Evolutionary conservation across 2,888 invertebrate genomes (phyloP).

Genomic region (Balanococcus diminutus): DNA sequence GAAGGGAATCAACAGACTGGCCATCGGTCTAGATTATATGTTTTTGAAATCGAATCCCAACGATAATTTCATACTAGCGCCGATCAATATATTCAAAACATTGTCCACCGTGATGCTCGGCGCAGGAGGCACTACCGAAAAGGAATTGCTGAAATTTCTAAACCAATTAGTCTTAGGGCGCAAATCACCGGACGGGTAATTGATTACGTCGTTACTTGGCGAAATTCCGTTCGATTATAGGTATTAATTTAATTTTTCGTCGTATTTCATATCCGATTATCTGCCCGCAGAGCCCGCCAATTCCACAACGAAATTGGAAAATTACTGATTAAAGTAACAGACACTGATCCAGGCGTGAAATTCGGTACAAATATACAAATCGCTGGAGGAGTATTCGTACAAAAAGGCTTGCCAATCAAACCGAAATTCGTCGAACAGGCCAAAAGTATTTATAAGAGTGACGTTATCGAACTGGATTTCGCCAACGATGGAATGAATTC

Average conservation of each 20-base stretch:
- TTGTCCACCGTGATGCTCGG: slow-evolving; percentile 54
- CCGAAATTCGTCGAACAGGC: slow-evolving; percentile 56
- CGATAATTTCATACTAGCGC: slow-evolving; percentile 54
- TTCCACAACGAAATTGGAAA: slow-evolving; percentile 56
- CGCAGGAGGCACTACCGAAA: slow-evolving; percentile 54
- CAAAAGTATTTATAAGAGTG: slow-evolving; percentile 56
- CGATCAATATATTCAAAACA: slow-evolving; percentile 52
- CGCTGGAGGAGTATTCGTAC: slow-evolving; percentile 58
- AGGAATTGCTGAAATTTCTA: slow-evolving; percentile 52
- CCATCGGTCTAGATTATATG: slow-evolving; percentile 7
- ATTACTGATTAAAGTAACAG: slow-evolving; percentile 54
- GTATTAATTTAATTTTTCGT: background rate
- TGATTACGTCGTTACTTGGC: too few species aligned
- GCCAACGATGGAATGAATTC: slow-evolving; percentile 52
- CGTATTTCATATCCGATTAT: background rate
- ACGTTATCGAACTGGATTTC: slow-evolving; percentile 58
- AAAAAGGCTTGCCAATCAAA: slow-evolving; percentile 56
- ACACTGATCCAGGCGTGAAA: slow-evolving; percentile 13
- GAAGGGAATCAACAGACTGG: slow-evolving; percentile 8
- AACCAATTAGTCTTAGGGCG: background rate
- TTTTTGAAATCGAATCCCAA: background rate
- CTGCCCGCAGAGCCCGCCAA: background rate
- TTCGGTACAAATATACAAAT: slow-evolving; percentile 55
- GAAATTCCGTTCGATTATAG: too few species aligned
- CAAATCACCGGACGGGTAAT: background rate